phyloP scores from a whole-genome alignment of 2,888 invertebrate species.

The Neoscelio sp. region DNA sequence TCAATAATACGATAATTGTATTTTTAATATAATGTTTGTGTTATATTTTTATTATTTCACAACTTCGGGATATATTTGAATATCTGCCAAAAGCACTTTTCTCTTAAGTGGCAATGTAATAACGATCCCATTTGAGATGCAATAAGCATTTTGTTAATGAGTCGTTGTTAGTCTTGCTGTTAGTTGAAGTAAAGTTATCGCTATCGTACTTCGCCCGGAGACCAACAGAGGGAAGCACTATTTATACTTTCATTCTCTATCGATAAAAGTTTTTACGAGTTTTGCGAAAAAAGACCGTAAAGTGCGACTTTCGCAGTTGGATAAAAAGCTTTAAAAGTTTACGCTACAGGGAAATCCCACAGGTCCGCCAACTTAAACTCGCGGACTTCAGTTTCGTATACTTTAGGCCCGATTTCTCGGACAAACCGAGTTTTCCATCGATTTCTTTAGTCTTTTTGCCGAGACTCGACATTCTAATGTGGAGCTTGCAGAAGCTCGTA shows the following conservation, averaged over 20 bases:
- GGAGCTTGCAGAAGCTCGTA: constrained; percentile 4
- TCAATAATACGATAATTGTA: no score
- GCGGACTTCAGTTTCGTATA: constrained; percentile 45
- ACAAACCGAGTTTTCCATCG: constrained; percentile 14
- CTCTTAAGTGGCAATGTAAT: constrained; percentile 35
- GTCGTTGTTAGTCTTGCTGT: constrained; percentile 50
- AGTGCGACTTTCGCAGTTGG: constrained; percentile 62
- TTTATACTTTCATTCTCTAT: constrained; percentile 60
- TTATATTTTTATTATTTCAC: no score
- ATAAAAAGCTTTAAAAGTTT: constrained; percentile 66
- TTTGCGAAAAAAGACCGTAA: constrained; percentile 60
- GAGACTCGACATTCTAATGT: constrained; percentile 26
- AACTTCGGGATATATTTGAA: not conserved
- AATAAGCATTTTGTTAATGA: constrained; percentile 54
- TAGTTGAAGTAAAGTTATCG: constrained; percentile 33
- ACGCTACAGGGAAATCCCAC: constrained; percentile 61
- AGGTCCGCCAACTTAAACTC: constrained; percentile 50
- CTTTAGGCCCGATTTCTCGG: constrained; percentile 32
- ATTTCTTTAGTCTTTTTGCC: constrained; percentile 29
- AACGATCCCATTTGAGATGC: constrained; percentile 35
- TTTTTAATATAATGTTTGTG: no score
- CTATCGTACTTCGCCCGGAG: constrained; percentile 15
- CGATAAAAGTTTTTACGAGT: constrained; percentile 64
- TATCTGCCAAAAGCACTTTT: not conserved
- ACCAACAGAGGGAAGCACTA: constrained; percentile 43